Evolutionary conservation across 2,113 vertebrate genomes (phyloP).

Genomic region (Psammodynastes pulverulentus): DNA sequence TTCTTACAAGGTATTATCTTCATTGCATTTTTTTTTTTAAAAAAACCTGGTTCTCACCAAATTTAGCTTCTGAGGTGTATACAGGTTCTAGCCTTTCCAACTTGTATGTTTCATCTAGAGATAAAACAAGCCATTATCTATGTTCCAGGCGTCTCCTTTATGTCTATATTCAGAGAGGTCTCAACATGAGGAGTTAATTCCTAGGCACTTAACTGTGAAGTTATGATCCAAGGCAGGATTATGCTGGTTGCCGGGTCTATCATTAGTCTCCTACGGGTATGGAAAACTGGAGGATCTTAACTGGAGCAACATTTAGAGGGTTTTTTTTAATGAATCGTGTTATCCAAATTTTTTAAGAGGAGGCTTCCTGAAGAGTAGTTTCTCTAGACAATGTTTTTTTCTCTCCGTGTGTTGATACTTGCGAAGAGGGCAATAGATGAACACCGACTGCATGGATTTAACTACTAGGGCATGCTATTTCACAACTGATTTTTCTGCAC

Average conservation of each 20-base stretch:
- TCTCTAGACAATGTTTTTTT: neutral
- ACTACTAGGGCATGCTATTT: neutral
- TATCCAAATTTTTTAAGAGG: neutral
- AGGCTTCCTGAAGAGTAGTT: neutral
- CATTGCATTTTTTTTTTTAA: neutral
- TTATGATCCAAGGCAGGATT: neutral
- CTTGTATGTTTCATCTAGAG: neutral
- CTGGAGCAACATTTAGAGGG: neutral
- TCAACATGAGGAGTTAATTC: neutral
- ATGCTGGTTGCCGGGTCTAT: too few relatives aligned
- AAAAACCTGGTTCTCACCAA: neutral
- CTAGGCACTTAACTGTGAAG: neutral
- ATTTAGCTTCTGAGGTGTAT: neutral
- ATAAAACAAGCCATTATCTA: neutral
- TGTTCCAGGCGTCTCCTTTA: neutral
- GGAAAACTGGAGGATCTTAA: neutral
- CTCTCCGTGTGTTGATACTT: neutral
- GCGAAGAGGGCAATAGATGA: neutral
- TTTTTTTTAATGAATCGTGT: neutral
- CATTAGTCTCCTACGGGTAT: neutral
- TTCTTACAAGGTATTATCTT: neutral
- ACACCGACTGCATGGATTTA: neutral
- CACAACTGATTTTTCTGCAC: neutral
- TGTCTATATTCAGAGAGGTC: neutral
- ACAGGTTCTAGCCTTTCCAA: neutral